Evolutionary conservation across 2,797 vertebrate genomes (phyloP).

Genomic region (Sebastes nivosus): DNA sequence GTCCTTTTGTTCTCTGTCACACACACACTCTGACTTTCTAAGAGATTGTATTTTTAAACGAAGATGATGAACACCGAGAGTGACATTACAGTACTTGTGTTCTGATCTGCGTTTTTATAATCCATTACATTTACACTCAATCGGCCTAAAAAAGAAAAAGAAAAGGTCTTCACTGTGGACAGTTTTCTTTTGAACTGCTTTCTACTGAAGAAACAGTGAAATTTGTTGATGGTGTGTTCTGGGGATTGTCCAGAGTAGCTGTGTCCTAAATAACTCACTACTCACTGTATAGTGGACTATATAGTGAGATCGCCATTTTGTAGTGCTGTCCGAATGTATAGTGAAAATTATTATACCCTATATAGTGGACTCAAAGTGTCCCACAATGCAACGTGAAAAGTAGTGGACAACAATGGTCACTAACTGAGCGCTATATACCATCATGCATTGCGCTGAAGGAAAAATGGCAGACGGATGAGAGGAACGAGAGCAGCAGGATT

Average conservation of each 20-base stretch:
- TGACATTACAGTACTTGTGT: not conserved
- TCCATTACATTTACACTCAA: slow-evolving; percentile 5
- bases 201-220: not conserved
- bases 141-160: not conserved
- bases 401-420: no score
- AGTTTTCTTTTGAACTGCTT: not conserved
- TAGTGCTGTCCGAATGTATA: no score
- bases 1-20: slow-evolving; percentile 35
- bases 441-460: no score
- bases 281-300: not conserved
- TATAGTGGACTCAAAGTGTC: no score
- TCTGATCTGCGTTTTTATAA: not conserved
- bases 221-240: not conserved
- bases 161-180: not conserved
- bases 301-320: no score
- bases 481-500: no score
- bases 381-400: no score
- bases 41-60: slow-evolving; percentile 9
- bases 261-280: not conserved
- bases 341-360: no score
- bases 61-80: not conserved
- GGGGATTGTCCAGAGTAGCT: not conserved
- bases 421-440: no score
- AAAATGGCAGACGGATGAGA: no score
- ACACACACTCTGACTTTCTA: slow-evolving; percentile 16